These are phyloP conservation scores for Acomys russatus DNA, from an alignment of 2,797 vertebrate species.

Conservation along the genomic window DNA sequence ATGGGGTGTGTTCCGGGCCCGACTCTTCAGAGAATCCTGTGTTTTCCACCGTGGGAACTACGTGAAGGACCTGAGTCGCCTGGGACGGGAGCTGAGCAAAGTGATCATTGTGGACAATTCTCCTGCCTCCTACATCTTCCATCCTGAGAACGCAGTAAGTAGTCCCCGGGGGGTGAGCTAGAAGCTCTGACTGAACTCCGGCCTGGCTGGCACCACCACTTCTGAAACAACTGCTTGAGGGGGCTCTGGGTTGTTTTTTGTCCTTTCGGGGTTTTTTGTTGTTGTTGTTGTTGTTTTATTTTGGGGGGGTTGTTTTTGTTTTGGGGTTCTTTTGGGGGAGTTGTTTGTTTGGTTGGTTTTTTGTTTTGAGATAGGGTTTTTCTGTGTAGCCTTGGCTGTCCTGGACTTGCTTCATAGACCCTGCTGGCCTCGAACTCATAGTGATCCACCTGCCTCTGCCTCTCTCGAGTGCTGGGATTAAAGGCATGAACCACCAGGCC, in stretches of 20 bases:
- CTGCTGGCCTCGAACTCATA: no score
- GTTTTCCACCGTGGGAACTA: conserved; percentile 99
- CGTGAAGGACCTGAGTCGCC: conserved; percentile 98
- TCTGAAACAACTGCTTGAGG: neutral
- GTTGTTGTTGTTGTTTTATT: no score
- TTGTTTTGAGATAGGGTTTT: neutral
- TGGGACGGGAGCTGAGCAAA: conserved; percentile 97
- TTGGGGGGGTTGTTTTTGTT: no score
- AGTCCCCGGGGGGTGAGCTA: no score
- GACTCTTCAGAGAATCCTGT: conserved; percentile 99
- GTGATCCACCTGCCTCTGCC: no score
- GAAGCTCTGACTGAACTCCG: neutral
- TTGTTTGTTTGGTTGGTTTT: neutral
- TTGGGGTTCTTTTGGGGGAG: no score
- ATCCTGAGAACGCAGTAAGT: conserved; percentile 98
- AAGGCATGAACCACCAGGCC: no score
- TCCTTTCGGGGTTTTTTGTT: no score
- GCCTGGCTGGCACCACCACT: neutral
- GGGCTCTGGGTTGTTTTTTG: neutral
- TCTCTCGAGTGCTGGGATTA: no score
- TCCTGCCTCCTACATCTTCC: conserved; percentile 99
- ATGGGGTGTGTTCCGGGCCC: conserved; percentile 97
- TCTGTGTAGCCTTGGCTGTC: no score
- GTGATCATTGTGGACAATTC: conserved; percentile 99
- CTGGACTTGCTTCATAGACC: no score